Evolutionary conservation across 37 sponge, comb jelly and placozoan species (phyloP), one percentile per base, ranked within the genome.

Genomic region (Axinella damicornis): DNA sequence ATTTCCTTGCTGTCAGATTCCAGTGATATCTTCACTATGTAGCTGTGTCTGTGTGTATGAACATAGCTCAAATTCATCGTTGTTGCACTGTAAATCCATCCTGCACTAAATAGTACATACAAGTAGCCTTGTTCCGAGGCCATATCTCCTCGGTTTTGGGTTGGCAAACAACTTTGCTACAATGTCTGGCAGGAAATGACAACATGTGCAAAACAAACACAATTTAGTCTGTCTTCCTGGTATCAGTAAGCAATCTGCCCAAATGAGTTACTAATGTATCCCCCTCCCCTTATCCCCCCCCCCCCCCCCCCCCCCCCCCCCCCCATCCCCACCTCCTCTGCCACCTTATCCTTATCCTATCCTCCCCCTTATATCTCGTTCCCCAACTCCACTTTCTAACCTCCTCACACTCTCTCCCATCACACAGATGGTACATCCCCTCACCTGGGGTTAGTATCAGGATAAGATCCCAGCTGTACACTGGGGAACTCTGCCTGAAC

Each of bases 381-480:
- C 5, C 71, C 46, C 6, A 12, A 12, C 46, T 46, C 4, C 46
- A 12, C 9, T 9, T 46, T 9, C 46, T 46, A 12, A 9, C 46
- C 9, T 46, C 4, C 46, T 46, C 46, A 12, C 9, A 12, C 46
- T 9, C 46, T 46, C 9, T 12, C 71, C 37, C 71, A 5, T 61
- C 62, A 14, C 62, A 2, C 5, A 14, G 13, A 61, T 46, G 6
- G 6, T 46, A 12, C 46, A 4, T 9, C 46, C 46, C 46, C 46
- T 46, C 46, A 77, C 79, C 28, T 32, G 53, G 35, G 12, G 39
- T 32, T 32, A 20, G 20, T 52, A 30, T 57, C 63, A 9, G 96
- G 96, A 63, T 96, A 96, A 0, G 96, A 96, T 32, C 96, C 96
- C 15, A 96, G 46, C 30, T 90, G 80, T 20, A 93, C 91, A 25